A percentile compares a stretch with the other conserved stretches of the same genome.
phyloP scores from a whole-genome alignment of 2,888 invertebrate species.

The Deilephila porcellus region DNA sequence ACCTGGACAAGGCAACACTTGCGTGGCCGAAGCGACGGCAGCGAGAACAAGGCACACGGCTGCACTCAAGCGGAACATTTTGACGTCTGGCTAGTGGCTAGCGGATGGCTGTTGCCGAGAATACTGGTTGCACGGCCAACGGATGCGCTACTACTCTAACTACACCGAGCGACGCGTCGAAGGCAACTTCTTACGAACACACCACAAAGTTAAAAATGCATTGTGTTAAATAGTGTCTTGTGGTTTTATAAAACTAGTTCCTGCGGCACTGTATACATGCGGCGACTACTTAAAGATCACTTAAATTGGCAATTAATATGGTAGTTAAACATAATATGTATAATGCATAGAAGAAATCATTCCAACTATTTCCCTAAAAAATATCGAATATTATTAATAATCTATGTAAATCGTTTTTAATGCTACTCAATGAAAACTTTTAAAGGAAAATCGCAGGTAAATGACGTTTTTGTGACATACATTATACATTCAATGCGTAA shows the following conservation, averaged over 20 bases:
- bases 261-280: too few species aligned
- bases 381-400: too few species aligned
- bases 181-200: slow-evolving; percentile 29
- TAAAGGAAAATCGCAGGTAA: too few species aligned
- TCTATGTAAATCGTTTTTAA: too few species aligned
- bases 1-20: slow-evolving; percentile 73
- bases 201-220: slow-evolving; percentile 34
- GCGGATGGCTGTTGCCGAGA: slow-evolving; percentile 8
- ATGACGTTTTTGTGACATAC: too few species aligned
- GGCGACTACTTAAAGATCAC: background rate
- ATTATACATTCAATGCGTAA: too few species aligned
- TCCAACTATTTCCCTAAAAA: too few species aligned
- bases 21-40: slow-evolving; percentile 60
- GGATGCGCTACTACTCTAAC: slow-evolving; percentile 11
- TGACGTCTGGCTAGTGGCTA: slow-evolving; percentile 51
- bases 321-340: background rate
- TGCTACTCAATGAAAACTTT: too few species aligned
- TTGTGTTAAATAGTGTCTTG: slow-evolving; percentile 29
- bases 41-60: slow-evolving; percentile 61
- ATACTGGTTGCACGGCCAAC: slow-evolving; percentile 31
- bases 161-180: slow-evolving; percentile 20
- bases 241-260: slow-evolving; percentile 35
- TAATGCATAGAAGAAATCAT: too few species aligned
- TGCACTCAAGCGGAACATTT: slow-evolving; percentile 62
- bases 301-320: background rate